Percentiles rank a stretch among this genome's conserved stretches.
Evolutionary conservation across 2,888 invertebrate genomes (phyloP).

Genomic region (Rhodophaea formosa): DNA sequence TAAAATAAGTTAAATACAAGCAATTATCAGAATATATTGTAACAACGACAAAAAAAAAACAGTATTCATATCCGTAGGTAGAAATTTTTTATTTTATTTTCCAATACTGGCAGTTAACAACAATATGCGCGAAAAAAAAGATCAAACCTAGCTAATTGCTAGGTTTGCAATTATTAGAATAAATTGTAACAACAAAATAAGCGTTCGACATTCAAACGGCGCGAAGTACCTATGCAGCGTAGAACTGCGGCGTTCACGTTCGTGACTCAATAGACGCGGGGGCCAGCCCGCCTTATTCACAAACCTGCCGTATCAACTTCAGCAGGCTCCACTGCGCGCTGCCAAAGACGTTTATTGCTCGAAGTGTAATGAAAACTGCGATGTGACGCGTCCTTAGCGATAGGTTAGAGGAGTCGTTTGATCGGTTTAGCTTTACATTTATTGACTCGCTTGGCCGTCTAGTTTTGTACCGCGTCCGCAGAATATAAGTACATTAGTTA

Average conservation of each 20-base stretch:
- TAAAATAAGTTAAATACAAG: no score
- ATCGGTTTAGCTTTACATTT: background rate
- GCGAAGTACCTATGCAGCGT: conserved; percentile 9
- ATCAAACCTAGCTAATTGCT: no score
- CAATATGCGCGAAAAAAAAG: no score
- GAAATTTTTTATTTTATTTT: no score
- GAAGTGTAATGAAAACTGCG: background rate
- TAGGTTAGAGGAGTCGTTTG: background rate
- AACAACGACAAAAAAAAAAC: no score
- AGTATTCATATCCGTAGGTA: no score
- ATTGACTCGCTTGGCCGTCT: conserved; percentile 8
- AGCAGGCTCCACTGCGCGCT: conserved; percentile 7
- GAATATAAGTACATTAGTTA: background rate
- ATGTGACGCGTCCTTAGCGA: background rate
- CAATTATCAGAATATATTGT: no score
- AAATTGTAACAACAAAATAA: background rate
- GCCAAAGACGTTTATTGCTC: background rate
- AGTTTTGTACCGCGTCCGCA: conserved; percentile 10
- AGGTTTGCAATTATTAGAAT: background rate
- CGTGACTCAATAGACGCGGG: conserved; percentile 11
- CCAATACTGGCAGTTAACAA: no score
- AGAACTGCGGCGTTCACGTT: conserved; percentile 7
- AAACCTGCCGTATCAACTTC: background rate
- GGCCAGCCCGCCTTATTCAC: conserved; percentile 2
- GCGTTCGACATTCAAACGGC: conserved; percentile 5